Conservation (phyloP, 2,113 vertebrate species). For the Chelonoidis abingdonii region DNA sequence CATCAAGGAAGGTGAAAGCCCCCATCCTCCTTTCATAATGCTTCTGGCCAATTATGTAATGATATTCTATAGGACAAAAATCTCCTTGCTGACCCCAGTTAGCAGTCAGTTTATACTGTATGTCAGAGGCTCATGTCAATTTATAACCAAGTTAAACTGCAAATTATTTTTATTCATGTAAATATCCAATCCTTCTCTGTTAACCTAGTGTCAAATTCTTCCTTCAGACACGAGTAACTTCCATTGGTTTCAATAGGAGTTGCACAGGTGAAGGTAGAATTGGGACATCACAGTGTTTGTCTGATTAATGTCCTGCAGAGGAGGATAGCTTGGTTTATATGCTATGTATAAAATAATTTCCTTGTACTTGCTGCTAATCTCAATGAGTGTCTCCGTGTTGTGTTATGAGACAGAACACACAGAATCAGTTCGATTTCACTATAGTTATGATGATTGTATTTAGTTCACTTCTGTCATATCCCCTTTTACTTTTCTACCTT, state of each 20-base stretch:
- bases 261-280: neutral
- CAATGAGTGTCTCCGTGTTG: neutral
- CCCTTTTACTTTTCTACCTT: neutral
- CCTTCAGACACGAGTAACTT: neutral
- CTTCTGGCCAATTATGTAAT: neutral
- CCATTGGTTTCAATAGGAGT: accelerated
- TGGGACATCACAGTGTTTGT: neutral
- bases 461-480: neutral
- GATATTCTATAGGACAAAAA: neutral
- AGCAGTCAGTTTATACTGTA: neutral
- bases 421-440: neutral
- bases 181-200: neutral
- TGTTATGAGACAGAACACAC: neutral
- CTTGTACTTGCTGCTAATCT: neutral
- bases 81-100: neutral
- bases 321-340: neutral
- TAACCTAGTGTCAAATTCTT: neutral
- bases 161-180: neutral
- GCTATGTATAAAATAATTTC: neutral
- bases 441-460: neutral
- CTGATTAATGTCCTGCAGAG: neutral
- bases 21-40: neutral
- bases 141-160: neutral
- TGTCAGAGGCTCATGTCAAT: neutral
- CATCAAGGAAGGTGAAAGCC: neutral